These are phyloP conservation scores for Drosophila ercepeae DNA, from an alignment of 1,140 invertebrate species.

Conservation along the genomic window DNA sequence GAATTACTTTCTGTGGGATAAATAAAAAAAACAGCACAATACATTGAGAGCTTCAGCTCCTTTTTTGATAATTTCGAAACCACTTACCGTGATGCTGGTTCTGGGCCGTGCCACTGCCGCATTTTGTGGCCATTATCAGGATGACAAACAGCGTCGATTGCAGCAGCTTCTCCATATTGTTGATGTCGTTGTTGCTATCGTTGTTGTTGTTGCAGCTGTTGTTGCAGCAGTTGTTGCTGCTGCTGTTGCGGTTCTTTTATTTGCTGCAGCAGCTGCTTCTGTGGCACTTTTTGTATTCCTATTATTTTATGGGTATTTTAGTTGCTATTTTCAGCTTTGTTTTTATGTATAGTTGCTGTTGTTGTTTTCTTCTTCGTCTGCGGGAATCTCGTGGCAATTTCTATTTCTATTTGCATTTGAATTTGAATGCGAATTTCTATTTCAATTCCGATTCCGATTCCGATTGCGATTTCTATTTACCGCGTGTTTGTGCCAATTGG, in stretches of 20 bases:
- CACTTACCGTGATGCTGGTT: constrained; percentile 77
- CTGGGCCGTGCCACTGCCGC: constrained; percentile 62
- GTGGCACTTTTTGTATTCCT: constrained; percentile 38
- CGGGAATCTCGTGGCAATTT: constrained; percentile 56
- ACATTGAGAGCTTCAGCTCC: background rate
- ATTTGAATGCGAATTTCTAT: constrained; percentile 74
- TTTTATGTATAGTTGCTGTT: constrained; percentile 7
- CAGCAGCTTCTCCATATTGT: constrained; percentile 56
- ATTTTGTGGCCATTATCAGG: constrained; percentile 74
- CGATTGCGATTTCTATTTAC: constrained; percentile 65
- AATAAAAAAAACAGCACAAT: background rate
- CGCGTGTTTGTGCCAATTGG: constrained; percentile 74
- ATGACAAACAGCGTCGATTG: constrained; percentile 69
- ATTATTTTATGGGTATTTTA: constrained; percentile 66
- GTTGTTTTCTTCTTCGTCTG: constrained; percentile 7
- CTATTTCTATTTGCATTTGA: constrained; percentile 72
- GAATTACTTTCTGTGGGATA: constrained; percentile 69
- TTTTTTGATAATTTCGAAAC: background rate
- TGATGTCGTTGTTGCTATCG: constrained; percentile 26
- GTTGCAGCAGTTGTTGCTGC: constrained; percentile 42
- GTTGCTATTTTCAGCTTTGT: constrained; percentile 35
- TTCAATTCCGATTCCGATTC: constrained; percentile 63
- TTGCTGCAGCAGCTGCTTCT: constrained; percentile 30
- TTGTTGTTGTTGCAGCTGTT: constrained; percentile 9
- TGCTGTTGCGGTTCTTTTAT: constrained; percentile 35